A percentile compares a stretch with the other conserved stretches of the same genome.
These are phyloP conservation scores for Tetramorium alpestre DNA, from an alignment of 1,140 invertebrate genomes.

Conservation along the genomic window DNA sequence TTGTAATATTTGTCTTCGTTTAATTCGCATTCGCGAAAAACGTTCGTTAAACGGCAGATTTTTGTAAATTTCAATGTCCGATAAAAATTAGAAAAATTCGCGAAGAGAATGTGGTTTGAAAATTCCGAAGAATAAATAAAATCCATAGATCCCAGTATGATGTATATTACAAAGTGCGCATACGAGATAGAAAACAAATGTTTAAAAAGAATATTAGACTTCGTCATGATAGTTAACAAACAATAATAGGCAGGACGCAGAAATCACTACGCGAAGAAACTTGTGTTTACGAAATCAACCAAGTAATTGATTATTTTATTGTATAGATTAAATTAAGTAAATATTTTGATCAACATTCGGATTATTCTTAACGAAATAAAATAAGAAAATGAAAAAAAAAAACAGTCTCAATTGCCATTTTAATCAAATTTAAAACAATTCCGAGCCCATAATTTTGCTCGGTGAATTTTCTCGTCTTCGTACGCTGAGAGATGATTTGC, in stretches of 20 bases:
- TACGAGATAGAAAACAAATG: neutral
- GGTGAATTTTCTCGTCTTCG: neutral
- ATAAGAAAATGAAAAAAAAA: neutral
- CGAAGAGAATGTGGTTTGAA: neutral
- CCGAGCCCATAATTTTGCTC: neutral
- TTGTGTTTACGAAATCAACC: neutral
- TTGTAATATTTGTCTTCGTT: slow-evolving; percentile 8
- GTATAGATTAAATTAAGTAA: neutral
- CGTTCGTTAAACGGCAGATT: neutral
- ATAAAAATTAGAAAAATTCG: neutral
- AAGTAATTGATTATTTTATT: neutral
- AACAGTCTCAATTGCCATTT: neutral
- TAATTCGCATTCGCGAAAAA: neutral
- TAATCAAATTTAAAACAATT: neutral
- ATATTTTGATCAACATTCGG: neutral
- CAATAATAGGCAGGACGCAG: neutral
- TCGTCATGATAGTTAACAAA: neutral
- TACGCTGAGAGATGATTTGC: neutral
- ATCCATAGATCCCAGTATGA: neutral
- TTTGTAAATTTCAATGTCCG: neutral
- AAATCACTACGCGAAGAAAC: neutral
- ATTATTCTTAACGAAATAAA: neutral
- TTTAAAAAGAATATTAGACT: neutral
- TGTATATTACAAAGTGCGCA: neutral
- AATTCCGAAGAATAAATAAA: neutral